Conservation (phyloP, 2,113 vertebrate genomes). For the Syngnathus scovelli region DNA sequence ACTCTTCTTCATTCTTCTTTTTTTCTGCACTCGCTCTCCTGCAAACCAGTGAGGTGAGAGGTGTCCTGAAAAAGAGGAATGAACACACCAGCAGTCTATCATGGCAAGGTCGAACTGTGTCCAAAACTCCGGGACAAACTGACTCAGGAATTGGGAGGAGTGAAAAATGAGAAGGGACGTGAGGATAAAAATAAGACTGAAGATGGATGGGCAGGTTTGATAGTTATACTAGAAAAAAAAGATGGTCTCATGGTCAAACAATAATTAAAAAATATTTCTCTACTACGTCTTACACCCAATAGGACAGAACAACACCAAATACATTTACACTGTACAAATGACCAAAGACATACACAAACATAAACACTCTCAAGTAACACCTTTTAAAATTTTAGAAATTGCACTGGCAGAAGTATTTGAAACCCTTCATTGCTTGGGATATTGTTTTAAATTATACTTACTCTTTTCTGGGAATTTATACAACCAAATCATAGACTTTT, state of each 20-base stretch:
- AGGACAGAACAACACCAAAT: not conserved
- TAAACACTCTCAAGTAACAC: not conserved
- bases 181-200: slow-evolving; percentile 35
- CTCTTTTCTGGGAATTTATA: too few species aligned
- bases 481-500: too few species aligned
- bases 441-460: too few species aligned
- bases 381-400: not conserved
- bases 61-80: slow-evolving; percentile 55
- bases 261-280: not conserved
- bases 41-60: slow-evolving; percentile 54
- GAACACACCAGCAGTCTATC: slow-evolving; percentile 78
- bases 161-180: slow-evolving; percentile 22
- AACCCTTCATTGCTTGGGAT: not conserved
- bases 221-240: not conserved
- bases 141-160: slow-evolving; percentile 9
- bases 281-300: not conserved
- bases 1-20: slow-evolving; percentile 72
- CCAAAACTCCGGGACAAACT: slow-evolving; percentile 61
- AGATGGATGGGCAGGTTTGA: slow-evolving; percentile 18
- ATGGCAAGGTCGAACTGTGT: slow-evolving; percentile 82
- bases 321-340: not conserved
- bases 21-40: slow-evolving; percentile 42
- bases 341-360: not conserved
- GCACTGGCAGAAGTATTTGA: not conserved
- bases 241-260: not conserved